Base-by-base conservation (phyloP, 2,797 vertebrate genomes). In the Leuciscus waleckii region DNA sequence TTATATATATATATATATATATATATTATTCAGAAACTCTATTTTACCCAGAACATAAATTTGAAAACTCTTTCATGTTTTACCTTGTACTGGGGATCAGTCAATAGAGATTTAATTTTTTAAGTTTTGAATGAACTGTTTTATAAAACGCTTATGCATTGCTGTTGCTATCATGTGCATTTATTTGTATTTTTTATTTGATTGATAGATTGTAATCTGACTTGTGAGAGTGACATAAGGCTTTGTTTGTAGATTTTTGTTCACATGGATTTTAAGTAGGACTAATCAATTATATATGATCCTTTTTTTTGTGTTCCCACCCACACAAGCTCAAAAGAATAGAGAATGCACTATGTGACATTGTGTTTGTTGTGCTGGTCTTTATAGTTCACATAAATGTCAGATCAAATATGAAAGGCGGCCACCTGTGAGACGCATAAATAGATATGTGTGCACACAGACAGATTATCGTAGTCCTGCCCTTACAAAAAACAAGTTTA, bases 381-480 rank as follows among this genome's bases (percentile, higher is more conserved):
- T 87, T 87, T 89, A 79, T 80, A 82, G 74, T 82, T 88, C 87
- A 85, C 11, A 81, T 65, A 86, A 89, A 89, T 87, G 84, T 88
- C 88, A 87, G 73, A 41, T 67, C 68, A 77, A 61, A 65, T 61
- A 75, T 84, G 78, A 89, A 88, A 78, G 81, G 49, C 29, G 13
- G 23, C 43, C 79, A 87, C 54, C 77, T 78, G 21, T 61, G 73
- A 79, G 78, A 58, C 46, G 43, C 54, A 61, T 56, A 37, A 58
- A 46, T 43, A 77, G 35, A 69, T 39, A 46, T 23, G 26, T 16
- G 26, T 37, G 11, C 56, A 74, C 74, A 81, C 58, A 79, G 35
- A 37, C 46, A 16, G n/a, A 9, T 19, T 69, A 14, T 70, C 16
- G 49, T 56, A 58, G 56, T 16, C 46, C 49, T 49, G n/a, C 49